Evolutionary conservation across 2,797 vertebrate genomes (phyloP).

Genomic region (Paramormyrops hopkinsi): DNA sequence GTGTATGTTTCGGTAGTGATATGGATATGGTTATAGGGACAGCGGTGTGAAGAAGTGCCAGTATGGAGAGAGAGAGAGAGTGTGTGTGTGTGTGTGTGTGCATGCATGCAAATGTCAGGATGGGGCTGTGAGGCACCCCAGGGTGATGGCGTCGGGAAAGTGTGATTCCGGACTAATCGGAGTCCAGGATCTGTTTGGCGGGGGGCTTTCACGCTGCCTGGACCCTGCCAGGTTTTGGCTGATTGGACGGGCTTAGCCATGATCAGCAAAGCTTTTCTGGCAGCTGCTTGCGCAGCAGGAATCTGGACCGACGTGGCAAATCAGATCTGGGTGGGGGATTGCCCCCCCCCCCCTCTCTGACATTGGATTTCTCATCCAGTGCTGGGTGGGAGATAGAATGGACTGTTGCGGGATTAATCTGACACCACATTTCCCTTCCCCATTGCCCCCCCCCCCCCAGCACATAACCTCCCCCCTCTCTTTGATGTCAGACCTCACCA

Average conservation of each 20-base stretch:
- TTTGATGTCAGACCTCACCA: background rate
- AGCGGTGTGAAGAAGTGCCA: background rate
- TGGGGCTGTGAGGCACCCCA: slow-evolving; percentile 26
- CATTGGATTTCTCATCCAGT: background rate
- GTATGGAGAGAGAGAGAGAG: background rate
- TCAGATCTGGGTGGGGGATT: background rate
- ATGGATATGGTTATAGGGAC: background rate
- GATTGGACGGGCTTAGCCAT: slow-evolving; percentile 26
- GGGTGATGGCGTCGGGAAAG: slow-evolving; percentile 30
- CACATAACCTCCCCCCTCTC: background rate
- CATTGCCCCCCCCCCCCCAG: background rate
- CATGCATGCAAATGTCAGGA: slow-evolving; percentile 21
- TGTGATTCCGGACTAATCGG: slow-evolving; percentile 31
- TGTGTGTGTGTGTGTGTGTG: background rate
- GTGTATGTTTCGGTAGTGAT: background rate
- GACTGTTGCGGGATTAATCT: background rate
- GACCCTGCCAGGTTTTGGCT: slow-evolving; percentile 28
- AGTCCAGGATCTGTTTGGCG: slow-evolving; percentile 2
- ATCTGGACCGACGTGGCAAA: background rate
- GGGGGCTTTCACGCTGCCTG: slow-evolving; percentile 2
- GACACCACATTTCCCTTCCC: background rate
- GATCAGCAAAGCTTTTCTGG: slow-evolving; percentile 30
- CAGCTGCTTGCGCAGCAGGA: slow-evolving; percentile 21
- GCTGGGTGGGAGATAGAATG: background rate
- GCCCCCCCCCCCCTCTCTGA: background rate